A percentile compares a stretch with the other conserved stretches of the same genome.
Conservation (phyloP, 2,113 vertebrate species). For the Protobothrops mucrosquamatus region DNA sequence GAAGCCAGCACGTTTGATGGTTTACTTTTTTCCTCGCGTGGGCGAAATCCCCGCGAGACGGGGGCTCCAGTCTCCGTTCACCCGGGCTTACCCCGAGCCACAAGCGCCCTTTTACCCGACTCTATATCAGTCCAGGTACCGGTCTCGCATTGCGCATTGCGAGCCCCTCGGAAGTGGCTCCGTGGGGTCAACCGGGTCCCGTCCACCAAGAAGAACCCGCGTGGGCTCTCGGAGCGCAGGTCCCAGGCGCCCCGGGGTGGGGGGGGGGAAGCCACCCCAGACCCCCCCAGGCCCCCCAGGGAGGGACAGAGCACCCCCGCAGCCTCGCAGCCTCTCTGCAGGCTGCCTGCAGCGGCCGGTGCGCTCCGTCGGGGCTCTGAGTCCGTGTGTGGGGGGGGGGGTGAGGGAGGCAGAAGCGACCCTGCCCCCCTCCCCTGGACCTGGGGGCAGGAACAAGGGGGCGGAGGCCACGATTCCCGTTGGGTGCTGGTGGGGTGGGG, state of each 20-base stretch:
- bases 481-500: not conserved
- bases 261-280: no score
- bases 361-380: not conserved
- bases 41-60: not conserved
- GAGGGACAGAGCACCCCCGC: not conserved
- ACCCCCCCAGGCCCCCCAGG: no score
- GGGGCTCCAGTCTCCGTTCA: rapidly evolving
- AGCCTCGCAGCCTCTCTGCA: not conserved
- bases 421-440: not conserved
- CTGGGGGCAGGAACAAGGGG: no score
- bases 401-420: not conserved
- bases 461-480: no score
- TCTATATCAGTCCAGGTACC: no score
- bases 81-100: not conserved
- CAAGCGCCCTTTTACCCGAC: not conserved
- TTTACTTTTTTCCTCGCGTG: not conserved
- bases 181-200: no score
- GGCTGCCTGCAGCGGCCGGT: not conserved
- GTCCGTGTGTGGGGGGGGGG: no score
- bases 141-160: no score
- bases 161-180: not conserved
- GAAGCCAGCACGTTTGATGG: no score
- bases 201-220: no score
- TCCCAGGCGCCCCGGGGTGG: no score
- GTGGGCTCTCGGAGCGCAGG: not conserved